Percentiles rank a stretch among this genome's conserved stretches.
Evolutionary conservation across 2,113 vertebrate species (phyloP).

Genomic region (Eptesicus fuscus): DNA sequence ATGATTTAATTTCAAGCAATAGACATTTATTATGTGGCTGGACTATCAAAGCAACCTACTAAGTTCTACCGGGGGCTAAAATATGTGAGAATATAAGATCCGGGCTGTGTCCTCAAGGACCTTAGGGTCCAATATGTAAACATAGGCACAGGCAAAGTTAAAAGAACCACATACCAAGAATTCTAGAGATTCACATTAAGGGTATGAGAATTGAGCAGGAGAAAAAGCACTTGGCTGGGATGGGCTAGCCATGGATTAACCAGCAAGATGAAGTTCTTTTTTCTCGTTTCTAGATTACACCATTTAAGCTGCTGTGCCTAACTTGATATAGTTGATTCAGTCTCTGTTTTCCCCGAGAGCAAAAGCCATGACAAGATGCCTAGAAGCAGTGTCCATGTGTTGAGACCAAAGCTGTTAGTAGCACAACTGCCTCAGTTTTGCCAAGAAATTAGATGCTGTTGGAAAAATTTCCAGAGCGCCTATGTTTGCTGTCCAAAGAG

Average conservation of each 20-base stretch:
- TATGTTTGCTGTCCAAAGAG: constrained; percentile 77
- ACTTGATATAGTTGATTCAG: constrained; percentile 40
- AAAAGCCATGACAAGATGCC: constrained; percentile 46
- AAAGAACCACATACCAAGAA: neutral
- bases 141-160: neutral
- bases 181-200: constrained; percentile 3
- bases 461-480: constrained; percentile 74
- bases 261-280: neutral
- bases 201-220: neutral
- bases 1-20: neutral
- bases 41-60: neutral
- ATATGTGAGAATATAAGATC: constrained; percentile 4
- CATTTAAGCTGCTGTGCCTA: constrained; percentile 23
- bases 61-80: neutral
- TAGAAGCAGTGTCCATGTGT: constrained; percentile 53
- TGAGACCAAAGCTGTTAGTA: constrained; percentile 72
- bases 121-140: neutral
- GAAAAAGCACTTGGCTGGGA: neutral
- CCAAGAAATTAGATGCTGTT: constrained; percentile 80
- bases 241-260: neutral
- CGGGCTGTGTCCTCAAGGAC: neutral
- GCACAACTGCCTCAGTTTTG: constrained; percentile 72
- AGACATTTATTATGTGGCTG: neutral
- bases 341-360: neutral
- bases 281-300: neutral